Percentiles rank a stretch among this genome's conserved stretches.
Evolutionary conservation across 92 coral and sea anemone genomes (phyloP).

Genomic region (Blastomussa wellsi): DNA sequence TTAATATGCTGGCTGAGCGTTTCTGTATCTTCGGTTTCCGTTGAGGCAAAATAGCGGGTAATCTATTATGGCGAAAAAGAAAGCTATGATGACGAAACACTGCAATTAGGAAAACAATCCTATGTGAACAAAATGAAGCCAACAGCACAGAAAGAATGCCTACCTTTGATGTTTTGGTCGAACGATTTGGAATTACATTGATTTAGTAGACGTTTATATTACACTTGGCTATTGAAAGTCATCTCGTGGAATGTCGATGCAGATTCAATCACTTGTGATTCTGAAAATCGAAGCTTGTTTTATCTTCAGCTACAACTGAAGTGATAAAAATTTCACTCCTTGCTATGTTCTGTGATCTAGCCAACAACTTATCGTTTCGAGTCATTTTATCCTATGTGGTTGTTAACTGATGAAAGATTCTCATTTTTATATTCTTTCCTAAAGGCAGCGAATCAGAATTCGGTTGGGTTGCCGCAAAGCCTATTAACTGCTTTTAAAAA

Average conservation of each 20-base stretch:
- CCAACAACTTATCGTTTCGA: background rate
- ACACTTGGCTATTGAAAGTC: background rate
- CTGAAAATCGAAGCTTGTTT: background rate
- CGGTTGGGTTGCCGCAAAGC: conserved; percentile 5
- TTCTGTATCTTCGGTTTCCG: background rate
- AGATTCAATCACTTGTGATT: background rate
- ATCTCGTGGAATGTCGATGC: background rate
- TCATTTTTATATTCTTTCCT: background rate
- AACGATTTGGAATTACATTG: conserved; percentile 3
- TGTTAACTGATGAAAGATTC: background rate
- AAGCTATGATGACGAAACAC: background rate
- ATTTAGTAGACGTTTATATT: background rate
- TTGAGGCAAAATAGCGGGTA: background rate
- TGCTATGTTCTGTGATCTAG: background rate
- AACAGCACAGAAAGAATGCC: background rate
- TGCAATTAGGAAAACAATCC: background rate
- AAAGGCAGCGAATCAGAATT: conserved; percentile 26
- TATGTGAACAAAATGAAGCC: background rate
- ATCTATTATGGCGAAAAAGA: background rate
- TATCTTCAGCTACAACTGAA: background rate
- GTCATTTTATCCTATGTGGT: background rate
- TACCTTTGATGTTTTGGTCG: conserved; percentile 16
- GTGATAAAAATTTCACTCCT: background rate
- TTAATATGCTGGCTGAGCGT: background rate
- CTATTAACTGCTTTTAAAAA: conserved; percentile 6